These are phyloP conservation scores for Plagodis dolabraria DNA, from an alignment of 2,888 invertebrate genomes.

Conservation along the genomic window DNA sequence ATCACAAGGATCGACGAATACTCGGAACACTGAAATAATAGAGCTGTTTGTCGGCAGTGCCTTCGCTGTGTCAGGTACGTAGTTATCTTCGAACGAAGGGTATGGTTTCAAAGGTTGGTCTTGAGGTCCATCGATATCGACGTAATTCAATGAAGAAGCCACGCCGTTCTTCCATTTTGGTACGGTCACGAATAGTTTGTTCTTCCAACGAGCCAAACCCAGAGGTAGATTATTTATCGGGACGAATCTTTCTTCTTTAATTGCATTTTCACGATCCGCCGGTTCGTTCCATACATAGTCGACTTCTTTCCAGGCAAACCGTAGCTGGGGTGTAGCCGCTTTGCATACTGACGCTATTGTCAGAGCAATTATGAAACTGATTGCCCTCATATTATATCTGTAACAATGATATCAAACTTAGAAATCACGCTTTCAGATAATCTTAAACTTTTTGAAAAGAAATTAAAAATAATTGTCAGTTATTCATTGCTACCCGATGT, in stretches of 20 bases:
- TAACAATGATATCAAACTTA: constrained; percentile 38
- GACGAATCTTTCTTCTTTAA: constrained; percentile 86
- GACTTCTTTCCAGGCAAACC: constrained; percentile 89
- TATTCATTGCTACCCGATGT: constrained; percentile 48
- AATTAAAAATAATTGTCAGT: constrained; percentile 16
- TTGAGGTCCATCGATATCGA: constrained; percentile 86
- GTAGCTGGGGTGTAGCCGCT: constrained; percentile 84
- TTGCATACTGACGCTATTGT: constrained; percentile 58
- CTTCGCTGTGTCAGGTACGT: constrained; percentile 84
- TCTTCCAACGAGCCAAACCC: constrained; percentile 89
- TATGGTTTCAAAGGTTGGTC: constrained; percentile 91
- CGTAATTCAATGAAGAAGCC: constrained; percentile 88
- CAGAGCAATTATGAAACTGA: constrained; percentile 56
- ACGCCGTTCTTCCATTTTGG: constrained; percentile 90
- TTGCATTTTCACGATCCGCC: constrained; percentile 84
- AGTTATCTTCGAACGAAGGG: constrained; percentile 91
- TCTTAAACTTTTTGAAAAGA: constrained; percentile 12
- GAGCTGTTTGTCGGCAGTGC: constrained; percentile 83
- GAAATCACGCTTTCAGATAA: constrained; percentile 19
- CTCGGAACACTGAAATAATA: constrained; percentile 90
- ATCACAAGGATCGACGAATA: constrained; percentile 90
- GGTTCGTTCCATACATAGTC: constrained; percentile 88
- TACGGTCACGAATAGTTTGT: constrained; percentile 88
- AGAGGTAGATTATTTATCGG: constrained; percentile 88
- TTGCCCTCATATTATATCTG: constrained; percentile 60